Base-by-base conservation (phyloP, 2,113 vertebrate species). In the Cebidichthys violaceus region DNA sequence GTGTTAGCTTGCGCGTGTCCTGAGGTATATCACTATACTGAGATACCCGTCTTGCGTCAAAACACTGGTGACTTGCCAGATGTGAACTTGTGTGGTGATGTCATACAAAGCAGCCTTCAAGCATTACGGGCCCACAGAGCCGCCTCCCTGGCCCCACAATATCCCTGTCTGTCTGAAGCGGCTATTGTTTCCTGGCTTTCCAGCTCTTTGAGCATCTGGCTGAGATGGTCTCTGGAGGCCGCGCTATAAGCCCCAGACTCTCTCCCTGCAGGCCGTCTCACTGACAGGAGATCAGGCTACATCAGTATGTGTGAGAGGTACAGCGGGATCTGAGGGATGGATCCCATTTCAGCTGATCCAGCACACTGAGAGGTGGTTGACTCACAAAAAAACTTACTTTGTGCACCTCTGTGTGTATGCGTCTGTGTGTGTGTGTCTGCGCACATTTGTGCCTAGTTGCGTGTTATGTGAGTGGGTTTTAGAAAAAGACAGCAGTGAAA, bases 281-380 rank as follows among this genome's bases (percentile, higher is more conserved):
- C 90, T 91, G 91, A 92, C 89, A 85, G 90, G 85, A 90, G 92
- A 94, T 94, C 93, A 93, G 91, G 86, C 90, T 91, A 88, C 87
- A 90, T 94, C 92, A 93, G 92, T 92, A 90, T 93, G 89, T 91
- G 89, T 82, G 87, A 93, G 91, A 88, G 86, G 92, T 92, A 90
- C 91, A 89, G 79, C n/a, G 13, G 91, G 93, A 93, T 92, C 92
- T 93, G 83, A 92, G 85, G 84, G 82, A 88, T 81, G 84, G 93
- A 92, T 95, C 93, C 85, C 81, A 90, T 95, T 95, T 95, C 93
- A 93, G 94, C 95, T 96, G 94, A 95, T 94, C 86, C 90, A 92
- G 95, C 93, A 93, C 86, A 88, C 77, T 27, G 81, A 80, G 77
- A 85, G 84, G 83, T 79, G 89, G 85, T 70, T 89, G 66, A 79